Evolutionary conservation across 2,113 vertebrate genomes (phyloP), one percentile per base, ranked within the genome.

Genomic region (Hepsetus odoe): DNA sequence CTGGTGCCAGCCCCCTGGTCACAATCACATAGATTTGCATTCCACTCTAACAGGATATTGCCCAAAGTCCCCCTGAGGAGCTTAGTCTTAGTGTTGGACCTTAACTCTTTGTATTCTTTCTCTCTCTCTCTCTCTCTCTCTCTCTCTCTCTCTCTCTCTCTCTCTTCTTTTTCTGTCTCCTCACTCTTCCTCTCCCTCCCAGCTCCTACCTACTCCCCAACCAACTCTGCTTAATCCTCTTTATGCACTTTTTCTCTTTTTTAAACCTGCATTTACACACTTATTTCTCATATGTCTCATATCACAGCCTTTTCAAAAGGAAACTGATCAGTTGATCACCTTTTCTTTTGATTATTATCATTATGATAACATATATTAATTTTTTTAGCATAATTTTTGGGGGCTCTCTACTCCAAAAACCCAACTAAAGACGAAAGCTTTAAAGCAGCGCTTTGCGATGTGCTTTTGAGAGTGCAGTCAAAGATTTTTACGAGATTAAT

Each of bases 21-120:
- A 87, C 81, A 89, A 84, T 90, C 84, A 81, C 86, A 88, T 85
- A 88, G 83, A 87, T 89, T 87, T 86, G 38, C 89, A 91, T 91
- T 91, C 90, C 90, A 86, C 75, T 88, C 88, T 86, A 89, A 89
- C 88, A 87, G 88, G 86, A 90, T 91, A 85, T 88, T 84, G 84
- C 87, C 87, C 86, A 89, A 89, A 89, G 83, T 87, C 83, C 84
- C 89, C 85, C 86, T 83, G 86, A 90, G 86, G 84, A 88, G 88
- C 88, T 90, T 88, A 87, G 83, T 82, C 44, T 59, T 86, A 82
- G 68, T 82, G 83, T 79, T 89, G 87, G 87, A 87, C 77, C 83
- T 88, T 88, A 88, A 90, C 90, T 88, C 87, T 80, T 88, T 89
- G 84, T 1, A 51, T 77, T 81, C 49, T 33, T 51, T 28, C 61